Evolutionary conservation across 2,797 vertebrate species (phyloP), one percentile per base, ranked within the genome.

Genomic region (Melopsittacus undulatus): DNA sequence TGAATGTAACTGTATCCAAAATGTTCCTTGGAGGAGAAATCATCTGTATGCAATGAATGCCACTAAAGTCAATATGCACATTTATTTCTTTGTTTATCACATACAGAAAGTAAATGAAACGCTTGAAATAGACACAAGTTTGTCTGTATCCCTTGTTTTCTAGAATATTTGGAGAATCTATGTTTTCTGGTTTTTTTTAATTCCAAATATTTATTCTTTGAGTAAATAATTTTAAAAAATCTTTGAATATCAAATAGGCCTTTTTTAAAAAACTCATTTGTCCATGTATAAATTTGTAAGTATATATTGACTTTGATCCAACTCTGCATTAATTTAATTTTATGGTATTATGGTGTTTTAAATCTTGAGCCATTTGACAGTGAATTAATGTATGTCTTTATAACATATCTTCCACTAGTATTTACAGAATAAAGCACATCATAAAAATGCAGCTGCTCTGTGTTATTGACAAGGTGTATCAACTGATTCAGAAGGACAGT

Each of bases 61-160:
- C 83, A n/a, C 74, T 59, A 14, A 59, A 83, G 74, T 90, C 67
- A 83, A 52, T 69, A 34, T 3, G 32, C 46, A 66, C 26, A 24
- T 86, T 90, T 74, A 48, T 45, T 29, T 83, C 59, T 94, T 91
- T 69, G 29, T 76, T 49, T 86, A 26, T 85, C 80, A 49, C 36
- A 67, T 32, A 22, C 40, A 69, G 62, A 90, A 94, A 95, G 90
- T 42, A 95, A 86, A 93, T 51, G 20, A 48, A 78, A 75, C 29
- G 8, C 40, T 81, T 62, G 66, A 88, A 94, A 81, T 9, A 90
- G 69, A 29, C 40, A 45, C 19, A 48, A 43, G 38, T 91, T 82
- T 34, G 51, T 79, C 20, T 61, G 5, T 29, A 73, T 1, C 2
- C 12, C 68, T 78, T 61, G 21, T 61, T 32, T 76, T 74, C 15